A percentile compares a stretch with the other conserved stretches of the same genome.
These are phyloP conservation scores for Pachydiplax longipennis DNA, from an alignment of 2,888 invertebrate species.

Conservation along the genomic window DNA sequence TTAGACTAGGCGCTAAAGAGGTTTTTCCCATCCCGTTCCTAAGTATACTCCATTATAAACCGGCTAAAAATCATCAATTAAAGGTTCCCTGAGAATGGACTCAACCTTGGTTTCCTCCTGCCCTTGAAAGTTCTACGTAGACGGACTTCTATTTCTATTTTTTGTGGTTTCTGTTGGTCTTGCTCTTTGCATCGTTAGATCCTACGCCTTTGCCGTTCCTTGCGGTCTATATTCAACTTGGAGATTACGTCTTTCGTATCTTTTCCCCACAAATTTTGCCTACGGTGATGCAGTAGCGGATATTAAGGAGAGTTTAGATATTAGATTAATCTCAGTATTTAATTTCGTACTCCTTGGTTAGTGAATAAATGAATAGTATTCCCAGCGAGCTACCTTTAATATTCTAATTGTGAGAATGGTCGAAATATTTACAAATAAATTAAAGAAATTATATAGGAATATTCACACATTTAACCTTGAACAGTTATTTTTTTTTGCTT, in stretches of 20 bases:
- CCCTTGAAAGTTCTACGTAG: neutral
- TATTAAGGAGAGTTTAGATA: too few species aligned
- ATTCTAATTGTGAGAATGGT: too few species aligned
- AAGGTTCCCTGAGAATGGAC: neutral
- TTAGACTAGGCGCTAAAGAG: neutral
- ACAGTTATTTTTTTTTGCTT: too few species aligned
- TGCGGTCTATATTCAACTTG: neutral
- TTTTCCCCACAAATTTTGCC: neutral
- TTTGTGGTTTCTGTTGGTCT: neutral
- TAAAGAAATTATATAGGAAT: too few species aligned
- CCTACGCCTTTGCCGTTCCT: neutral
- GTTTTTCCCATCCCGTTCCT: neutral
- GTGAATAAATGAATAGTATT: too few species aligned
- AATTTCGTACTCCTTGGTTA: too few species aligned
- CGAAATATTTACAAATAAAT: too few species aligned
- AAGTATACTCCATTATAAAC: neutral
- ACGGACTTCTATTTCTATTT: neutral
- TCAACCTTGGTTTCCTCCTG: neutral
- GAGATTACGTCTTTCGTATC: neutral
- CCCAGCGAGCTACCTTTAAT: too few species aligned
- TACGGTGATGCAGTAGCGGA: too few species aligned
- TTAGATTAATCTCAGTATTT: too few species aligned
- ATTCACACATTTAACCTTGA: too few species aligned
- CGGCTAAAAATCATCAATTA: conserved; percentile 12
- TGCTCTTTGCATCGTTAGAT: neutral